phyloP scores from a whole-genome alignment of 2,797 vertebrate genomes.

The Scleropages formosus region DNA sequence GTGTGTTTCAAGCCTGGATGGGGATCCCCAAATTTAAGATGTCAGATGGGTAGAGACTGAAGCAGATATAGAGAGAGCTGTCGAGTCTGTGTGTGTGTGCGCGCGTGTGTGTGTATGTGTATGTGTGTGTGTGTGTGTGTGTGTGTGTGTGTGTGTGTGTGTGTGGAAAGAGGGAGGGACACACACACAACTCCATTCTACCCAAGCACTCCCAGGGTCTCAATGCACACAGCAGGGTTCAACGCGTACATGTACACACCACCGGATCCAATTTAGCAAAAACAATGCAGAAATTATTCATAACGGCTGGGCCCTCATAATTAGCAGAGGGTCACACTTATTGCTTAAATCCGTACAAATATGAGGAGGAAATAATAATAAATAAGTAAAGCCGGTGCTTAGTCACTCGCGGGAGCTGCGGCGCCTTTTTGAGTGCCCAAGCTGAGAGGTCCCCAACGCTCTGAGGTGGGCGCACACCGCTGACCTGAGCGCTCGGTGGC shows the following conservation, averaged over 20 bases:
- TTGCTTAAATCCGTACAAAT: slow-evolving; percentile 47
- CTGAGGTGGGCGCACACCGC: not conserved
- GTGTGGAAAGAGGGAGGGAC: not conserved
- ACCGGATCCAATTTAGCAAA: slow-evolving; percentile 68
- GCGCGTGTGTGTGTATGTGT: slow-evolving; percentile 22
- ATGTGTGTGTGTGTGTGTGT: slow-evolving; percentile 4
- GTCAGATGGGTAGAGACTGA: slow-evolving; percentile 1
- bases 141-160: slow-evolving; percentile 3
- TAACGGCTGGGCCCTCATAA: slow-evolving; percentile 62
- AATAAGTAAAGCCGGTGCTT: slow-evolving; percentile 27
- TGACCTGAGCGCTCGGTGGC: slow-evolving; percentile 9
- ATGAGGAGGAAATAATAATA: slow-evolving; percentile 37
- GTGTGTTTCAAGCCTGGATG: slow-evolving; percentile 1
- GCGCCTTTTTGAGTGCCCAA: slow-evolving; percentile 8
- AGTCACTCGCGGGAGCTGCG: slow-evolving; percentile 51
- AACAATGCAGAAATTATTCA: slow-evolving; percentile 74
- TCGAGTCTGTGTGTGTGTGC: slow-evolving; percentile 34
- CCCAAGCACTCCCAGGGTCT: slow-evolving; percentile 47
- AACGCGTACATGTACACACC: slow-evolving; percentile 31
- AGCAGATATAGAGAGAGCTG: too few relatives aligned
- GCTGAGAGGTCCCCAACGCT: slow-evolving; percentile 5
- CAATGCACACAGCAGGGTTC: slow-evolving; percentile 36
- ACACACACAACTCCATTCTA: slow-evolving; percentile 45
- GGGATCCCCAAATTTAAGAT: not conserved
- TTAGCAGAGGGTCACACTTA: slow-evolving; percentile 55